phyloP scores from a whole-genome alignment of 2,888 invertebrate species.

The Helobdella robusta region DNA sequence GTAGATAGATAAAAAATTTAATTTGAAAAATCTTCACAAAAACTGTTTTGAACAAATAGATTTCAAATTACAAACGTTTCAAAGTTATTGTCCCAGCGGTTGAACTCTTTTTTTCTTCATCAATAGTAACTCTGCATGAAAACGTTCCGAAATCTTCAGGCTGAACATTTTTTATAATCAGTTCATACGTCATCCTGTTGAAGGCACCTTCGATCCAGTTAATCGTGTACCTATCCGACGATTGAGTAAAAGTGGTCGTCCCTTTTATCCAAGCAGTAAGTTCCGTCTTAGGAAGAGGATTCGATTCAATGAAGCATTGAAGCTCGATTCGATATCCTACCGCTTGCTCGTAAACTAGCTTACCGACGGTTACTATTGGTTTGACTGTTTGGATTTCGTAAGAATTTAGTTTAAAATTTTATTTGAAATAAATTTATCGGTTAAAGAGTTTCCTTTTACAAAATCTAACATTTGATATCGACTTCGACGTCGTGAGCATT shows the following conservation, averaged over 20 bases:
- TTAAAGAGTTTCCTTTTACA: too few relatives aligned
- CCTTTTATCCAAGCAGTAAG: conserved; percentile 30
- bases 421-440: too few relatives aligned
- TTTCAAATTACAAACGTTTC: conserved; percentile 23
- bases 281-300: conserved; percentile 31
- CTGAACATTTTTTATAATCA: conserved; percentile 33
- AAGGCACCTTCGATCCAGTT: conserved; percentile 33
- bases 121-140: conserved; percentile 33
- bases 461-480: conserved; percentile 29
- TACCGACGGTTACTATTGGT: conserved; percentile 27
- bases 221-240: conserved; percentile 30
- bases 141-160: conserved; percentile 34
- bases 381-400: conserved; percentile 29
- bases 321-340: conserved; percentile 34
- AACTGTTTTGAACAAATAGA: not conserved
- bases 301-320: conserved; percentile 35
- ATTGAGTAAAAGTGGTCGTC: conserved; percentile 21
- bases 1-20: not conserved
- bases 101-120: conserved; percentile 16
- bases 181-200: conserved; percentile 34
- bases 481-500: conserved; percentile 26
- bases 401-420: not conserved
- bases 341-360: conserved; percentile 29
- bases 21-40: conserved; percentile 9
- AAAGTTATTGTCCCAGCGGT: conserved; percentile 24